These are phyloP conservation scores for Keiferia lycopersicella DNA, from an alignment of 2,888 invertebrate species.

Conservation along the genomic window DNA sequence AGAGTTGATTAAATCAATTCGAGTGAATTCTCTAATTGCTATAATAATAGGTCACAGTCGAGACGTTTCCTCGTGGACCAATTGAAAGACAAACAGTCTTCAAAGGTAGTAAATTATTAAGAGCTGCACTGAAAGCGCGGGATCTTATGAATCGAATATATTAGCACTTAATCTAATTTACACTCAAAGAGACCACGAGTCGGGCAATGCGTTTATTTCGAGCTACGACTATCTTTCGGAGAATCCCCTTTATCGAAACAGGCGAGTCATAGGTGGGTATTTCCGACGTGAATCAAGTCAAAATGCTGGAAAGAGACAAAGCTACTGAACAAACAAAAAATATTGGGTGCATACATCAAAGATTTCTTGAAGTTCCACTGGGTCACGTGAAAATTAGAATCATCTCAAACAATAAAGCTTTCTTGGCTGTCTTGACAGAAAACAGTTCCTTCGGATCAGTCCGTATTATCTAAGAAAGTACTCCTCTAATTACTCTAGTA, in stretches of 20 bases:
- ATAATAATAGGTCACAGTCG: slow-evolving; percentile 8
- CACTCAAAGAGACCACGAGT: slow-evolving; percentile 12
- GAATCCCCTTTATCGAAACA: slow-evolving; percentile 7
- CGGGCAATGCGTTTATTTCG: slow-evolving; percentile 1
- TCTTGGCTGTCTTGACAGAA: too few relatives aligned
- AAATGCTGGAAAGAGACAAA: background rate
- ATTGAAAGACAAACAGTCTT: slow-evolving; percentile 18
- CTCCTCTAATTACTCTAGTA: too few relatives aligned
- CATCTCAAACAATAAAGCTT: too few relatives aligned
- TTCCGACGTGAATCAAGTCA: background rate
- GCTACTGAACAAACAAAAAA: background rate
- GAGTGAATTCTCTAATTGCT: background rate
- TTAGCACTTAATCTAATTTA: slow-evolving; percentile 18
- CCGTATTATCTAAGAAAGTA: too few relatives aligned
- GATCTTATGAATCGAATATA: slow-evolving; percentile 14
- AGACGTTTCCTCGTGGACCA: background rate
- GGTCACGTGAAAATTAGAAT: too few relatives aligned
- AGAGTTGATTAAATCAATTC: background rate
- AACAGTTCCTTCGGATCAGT: too few relatives aligned
- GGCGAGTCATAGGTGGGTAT: slow-evolving; percentile 13
- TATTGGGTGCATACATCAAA: too few relatives aligned
- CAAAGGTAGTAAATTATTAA: slow-evolving; percentile 15
- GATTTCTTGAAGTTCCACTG: too few relatives aligned
- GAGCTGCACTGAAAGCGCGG: background rate
- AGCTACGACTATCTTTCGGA: slow-evolving; percentile 11